Base-by-base conservation (phyloP, 2,888 invertebrate species). In the Cheilosia vulpina region DNA sequence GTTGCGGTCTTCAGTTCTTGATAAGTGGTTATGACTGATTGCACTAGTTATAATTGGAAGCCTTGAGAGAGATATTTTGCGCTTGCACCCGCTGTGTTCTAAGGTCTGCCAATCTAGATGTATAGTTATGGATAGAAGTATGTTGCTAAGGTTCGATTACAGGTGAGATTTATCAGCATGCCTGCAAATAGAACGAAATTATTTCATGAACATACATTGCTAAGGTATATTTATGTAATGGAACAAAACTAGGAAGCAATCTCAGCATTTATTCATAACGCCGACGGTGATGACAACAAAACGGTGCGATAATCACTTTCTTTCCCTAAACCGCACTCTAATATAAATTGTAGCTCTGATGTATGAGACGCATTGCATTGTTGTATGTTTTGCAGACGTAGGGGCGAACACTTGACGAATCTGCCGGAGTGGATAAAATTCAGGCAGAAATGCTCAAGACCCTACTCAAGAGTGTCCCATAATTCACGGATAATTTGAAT, bases 11-110 rank as follows among this genome's bases (percentile, higher is more conserved):
- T 85, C 81, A 84, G 80, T 80, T 84, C 66, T 71, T 45, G 21
- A 34, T 71, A 50, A 62, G 75, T 85, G 85, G 58, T 63, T 72
- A 81, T 78, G 71, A 81, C 76, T 80, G 85, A 85, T 85, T 85
- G 85, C 85, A 85, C 85, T 81, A 81, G 62, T 72, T 81, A 52
- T 52, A 27, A 15, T 81, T 85, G 85, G 85, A 85, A 85, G 85
- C 85, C 85, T 81, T 84, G 38, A 71, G 57, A 62, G 57, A 27
- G 13, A 17, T 27, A 1, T 21, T 76, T 50, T 31, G 38, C 38
- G 38, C n/a, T 27, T 80, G 77, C 78, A 66, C 52, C 50, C 43
- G 58, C 65, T 77, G 71, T 63, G 21, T 77, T 68, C 34, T 34
- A 77, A 77, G 72, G 76, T 81, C 76, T 76, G 66, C 81, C 81